Percentiles rank a stretch among this genome's conserved stretches.
These are phyloP conservation scores for Latrodectus geometricus DNA, from an alignment of 1,140 invertebrate species.

Conservation along the genomic window DNA sequence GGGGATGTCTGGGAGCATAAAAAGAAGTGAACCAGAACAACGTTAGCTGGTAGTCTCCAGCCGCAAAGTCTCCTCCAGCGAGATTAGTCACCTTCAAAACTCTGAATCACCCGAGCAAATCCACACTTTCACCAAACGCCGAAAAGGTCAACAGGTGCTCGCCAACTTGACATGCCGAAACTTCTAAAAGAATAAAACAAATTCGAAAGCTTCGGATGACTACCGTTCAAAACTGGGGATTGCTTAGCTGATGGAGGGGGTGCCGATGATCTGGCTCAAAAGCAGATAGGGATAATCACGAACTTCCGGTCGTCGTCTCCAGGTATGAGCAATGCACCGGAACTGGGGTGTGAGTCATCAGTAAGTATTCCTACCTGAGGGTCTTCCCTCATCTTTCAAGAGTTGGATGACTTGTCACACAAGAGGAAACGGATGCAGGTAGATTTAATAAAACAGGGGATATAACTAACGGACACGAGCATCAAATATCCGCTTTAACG, in stretches of 20 bases:
- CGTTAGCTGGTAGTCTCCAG: not conserved
- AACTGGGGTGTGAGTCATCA: conserved; percentile 13
- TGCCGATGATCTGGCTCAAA: not conserved
- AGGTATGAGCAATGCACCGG: conserved; percentile 15
- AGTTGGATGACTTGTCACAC: not conserved
- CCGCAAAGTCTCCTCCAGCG: not conserved
- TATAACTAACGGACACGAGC: no score
- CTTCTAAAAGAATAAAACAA: conserved; percentile 7
- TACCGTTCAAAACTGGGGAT: conserved; percentile 9
- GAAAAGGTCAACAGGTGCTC: conserved; percentile 37
- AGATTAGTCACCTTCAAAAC: conserved; percentile 31
- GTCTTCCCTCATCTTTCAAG: not conserved
- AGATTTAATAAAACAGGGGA: not conserved
- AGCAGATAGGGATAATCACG: conserved; percentile 7
- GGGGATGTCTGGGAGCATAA: not conserved
- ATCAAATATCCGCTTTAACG: not conserved
- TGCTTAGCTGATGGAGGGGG: not conserved
- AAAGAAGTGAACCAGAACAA: not conserved
- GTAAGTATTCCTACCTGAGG: not conserved
- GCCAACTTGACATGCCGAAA: conserved; percentile 19
- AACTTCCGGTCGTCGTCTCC: conserved; percentile 17
- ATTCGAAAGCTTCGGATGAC: not conserved
- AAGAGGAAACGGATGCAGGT: conserved; percentile 4
- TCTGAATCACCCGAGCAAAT: conserved; percentile 43
- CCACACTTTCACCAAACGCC: conserved; percentile 16